A percentile compares a stretch with the other conserved stretches of the same genome.
Evolutionary conservation across 92 coral and sea anemone species (phyloP).

Genomic region (Porites cylindrica): DNA sequence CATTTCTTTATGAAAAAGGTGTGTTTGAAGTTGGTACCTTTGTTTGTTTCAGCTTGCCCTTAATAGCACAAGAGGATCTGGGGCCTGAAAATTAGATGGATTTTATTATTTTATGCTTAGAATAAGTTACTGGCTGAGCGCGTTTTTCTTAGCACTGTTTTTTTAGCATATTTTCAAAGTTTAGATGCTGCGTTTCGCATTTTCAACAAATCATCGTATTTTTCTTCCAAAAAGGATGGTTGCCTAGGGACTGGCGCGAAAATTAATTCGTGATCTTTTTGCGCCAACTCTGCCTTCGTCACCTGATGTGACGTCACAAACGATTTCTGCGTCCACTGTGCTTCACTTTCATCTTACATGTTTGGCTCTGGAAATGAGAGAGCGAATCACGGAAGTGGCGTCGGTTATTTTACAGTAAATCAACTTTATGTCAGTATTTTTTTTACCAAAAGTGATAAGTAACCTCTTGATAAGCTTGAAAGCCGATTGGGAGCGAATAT

Average conservation of each 20-base stretch:
- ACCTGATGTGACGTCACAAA: slow-evolving; percentile 59
- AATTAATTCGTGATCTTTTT: slow-evolving; percentile 31
- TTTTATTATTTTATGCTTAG: no score
- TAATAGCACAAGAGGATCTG: no score
- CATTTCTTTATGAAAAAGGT: no score
- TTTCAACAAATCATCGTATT: not conserved
- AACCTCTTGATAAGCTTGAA: not conserved
- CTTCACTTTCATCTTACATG: slow-evolving; percentile 44
- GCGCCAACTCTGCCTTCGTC: slow-evolving; percentile 52
- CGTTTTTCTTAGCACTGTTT: no score
- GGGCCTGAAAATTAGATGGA: no score
- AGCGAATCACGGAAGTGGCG: slow-evolving; percentile 26
- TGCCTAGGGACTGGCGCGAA: slow-evolving; percentile 14
- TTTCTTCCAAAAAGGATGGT: not conserved
- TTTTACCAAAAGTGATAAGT: not conserved
- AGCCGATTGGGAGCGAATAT: not conserved
- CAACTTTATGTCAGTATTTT: not conserved
- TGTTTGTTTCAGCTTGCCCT: no score
- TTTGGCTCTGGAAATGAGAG: slow-evolving; percentile 12
- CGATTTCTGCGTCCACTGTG: slow-evolving; percentile 17
- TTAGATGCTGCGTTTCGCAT: no score
- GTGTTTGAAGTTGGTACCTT: no score
- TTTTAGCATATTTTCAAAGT: no score
- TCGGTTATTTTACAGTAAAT: slow-evolving; percentile 27
- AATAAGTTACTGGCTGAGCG: no score